Conservation (phyloP, 2,888 invertebrate genomes). For the Diogma glabrata region DNA sequence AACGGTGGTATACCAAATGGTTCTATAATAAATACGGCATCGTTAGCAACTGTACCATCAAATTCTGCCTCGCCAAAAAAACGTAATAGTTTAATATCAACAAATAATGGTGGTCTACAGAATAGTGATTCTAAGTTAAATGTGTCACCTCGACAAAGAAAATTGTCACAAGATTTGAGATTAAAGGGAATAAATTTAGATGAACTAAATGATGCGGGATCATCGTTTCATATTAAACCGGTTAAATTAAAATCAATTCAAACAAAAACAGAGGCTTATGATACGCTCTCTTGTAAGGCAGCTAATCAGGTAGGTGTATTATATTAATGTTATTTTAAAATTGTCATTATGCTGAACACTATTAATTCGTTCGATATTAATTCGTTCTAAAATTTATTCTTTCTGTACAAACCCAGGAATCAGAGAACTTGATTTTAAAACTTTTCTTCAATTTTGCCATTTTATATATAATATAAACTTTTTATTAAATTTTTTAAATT, state of each 20-base stretch:
- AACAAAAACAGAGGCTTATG: constrained; percentile 8
- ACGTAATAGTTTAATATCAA: constrained; percentile 2
- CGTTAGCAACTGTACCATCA: background rate
- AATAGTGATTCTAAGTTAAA: background rate
- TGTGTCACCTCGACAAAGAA: constrained; percentile 1
- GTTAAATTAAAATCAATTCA: background rate
- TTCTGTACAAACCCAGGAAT: no score
- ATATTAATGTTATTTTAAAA: background rate
- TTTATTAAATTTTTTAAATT: no score
- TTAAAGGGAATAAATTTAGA: background rate
- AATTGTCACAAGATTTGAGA: constrained; percentile 7
- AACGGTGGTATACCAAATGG: no score
- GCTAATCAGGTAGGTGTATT: background rate
- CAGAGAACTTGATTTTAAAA: no score
- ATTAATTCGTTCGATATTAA: no score
- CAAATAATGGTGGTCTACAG: constrained; percentile 1
- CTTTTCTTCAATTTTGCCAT: no score
- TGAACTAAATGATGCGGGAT: background rate
- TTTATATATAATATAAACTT: no score
- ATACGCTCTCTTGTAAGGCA: constrained; percentile 4
- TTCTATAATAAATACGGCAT: background rate
- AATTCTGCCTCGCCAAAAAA: background rate
- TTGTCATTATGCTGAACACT: no score
- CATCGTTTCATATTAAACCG: constrained; percentile 1
- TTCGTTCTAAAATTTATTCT: no score